A percentile compares a stretch with the other conserved stretches of the same genome.
phyloP scores from a whole-genome alignment of 2,113 vertebrate genomes.

The Epinephelus lanceolatus region DNA sequence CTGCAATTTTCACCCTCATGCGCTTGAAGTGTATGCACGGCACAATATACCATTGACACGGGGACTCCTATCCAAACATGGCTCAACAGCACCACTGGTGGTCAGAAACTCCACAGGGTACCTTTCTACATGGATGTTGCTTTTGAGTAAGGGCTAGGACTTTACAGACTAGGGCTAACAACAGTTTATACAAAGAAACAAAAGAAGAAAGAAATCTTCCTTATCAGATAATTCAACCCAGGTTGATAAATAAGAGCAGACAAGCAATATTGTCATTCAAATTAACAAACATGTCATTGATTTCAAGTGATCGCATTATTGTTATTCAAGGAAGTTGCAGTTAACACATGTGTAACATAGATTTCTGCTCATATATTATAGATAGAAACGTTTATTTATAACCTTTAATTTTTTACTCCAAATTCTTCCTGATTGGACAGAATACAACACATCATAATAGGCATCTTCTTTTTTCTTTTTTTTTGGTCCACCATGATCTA shows the following conservation, averaged over 20 bases:
- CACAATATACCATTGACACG: background rate
- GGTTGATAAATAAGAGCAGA: background rate
- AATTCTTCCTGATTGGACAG: background rate
- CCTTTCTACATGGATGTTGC: background rate
- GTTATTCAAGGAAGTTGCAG: background rate
- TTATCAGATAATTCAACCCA: background rate
- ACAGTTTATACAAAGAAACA: background rate
- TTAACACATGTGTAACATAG: background rate
- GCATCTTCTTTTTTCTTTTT: background rate
- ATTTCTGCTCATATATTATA: too few relatives aligned
- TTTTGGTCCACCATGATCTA: background rate
- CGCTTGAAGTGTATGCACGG: background rate
- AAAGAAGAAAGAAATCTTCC: background rate
- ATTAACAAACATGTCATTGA: background rate
- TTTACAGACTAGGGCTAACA: slow-evolving; percentile 21
- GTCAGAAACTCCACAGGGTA: slow-evolving; percentile 15
- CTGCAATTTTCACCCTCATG: background rate
- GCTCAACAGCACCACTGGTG: slow-evolving; percentile 3
- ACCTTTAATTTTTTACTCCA: too few relatives aligned
- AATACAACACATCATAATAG: background rate
- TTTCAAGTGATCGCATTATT: background rate
- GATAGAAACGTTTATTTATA: background rate
- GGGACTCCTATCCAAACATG: background rate
- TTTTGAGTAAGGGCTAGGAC: slow-evolving; percentile 35
- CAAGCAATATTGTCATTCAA: background rate